These are phyloP conservation scores for Chanos chanos DNA, from an alignment of 2,797 vertebrate species.

Conservation along the genomic window DNA sequence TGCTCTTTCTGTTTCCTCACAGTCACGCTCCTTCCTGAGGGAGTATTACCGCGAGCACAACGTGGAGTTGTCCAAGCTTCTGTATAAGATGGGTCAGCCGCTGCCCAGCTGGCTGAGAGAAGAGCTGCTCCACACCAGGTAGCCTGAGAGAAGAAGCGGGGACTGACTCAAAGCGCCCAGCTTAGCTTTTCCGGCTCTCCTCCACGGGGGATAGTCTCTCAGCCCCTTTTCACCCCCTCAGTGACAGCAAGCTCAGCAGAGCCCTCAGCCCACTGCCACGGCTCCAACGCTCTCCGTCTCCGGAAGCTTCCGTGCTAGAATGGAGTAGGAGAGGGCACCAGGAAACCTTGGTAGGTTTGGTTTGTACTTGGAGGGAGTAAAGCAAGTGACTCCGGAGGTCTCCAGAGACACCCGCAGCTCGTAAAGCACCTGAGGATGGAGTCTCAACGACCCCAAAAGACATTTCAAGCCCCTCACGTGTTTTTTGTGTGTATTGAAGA, in stretches of 20 bases:
- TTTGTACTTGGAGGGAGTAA: too few relatives aligned
- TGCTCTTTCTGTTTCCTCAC: constrained; percentile 19
- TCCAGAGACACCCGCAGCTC: too few relatives aligned
- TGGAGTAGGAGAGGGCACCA: not conserved
- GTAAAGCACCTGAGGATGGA: too few relatives aligned
- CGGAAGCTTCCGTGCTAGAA: not conserved
- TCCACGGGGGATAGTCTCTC: constrained; percentile 24
- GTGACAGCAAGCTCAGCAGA: too few relatives aligned
- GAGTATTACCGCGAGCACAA: constrained; percentile 98
- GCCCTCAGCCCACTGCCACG: not conserved
- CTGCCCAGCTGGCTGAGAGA: constrained; percentile 95
- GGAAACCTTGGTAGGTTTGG: too few relatives aligned
- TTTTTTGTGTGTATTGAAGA: too few relatives aligned
- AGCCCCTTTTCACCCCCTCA: constrained; percentile 32
- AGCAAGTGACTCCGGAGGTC: too few relatives aligned
- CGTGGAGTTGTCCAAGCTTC: constrained; percentile 96
- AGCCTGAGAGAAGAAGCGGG: constrained; percentile 58
- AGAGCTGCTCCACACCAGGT: constrained; percentile 96
- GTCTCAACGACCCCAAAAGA: too few relatives aligned
- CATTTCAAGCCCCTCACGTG: too few relatives aligned
- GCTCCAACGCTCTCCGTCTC: constrained; percentile 8
- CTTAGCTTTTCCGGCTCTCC: constrained; percentile 18
- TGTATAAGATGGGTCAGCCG: constrained; percentile 95
- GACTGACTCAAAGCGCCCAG: constrained; percentile 28
- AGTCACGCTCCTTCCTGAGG: constrained; percentile 90